Evolutionary conservation across 2,113 vertebrate genomes (phyloP).

Genomic region (Stegastes partitus): DNA sequence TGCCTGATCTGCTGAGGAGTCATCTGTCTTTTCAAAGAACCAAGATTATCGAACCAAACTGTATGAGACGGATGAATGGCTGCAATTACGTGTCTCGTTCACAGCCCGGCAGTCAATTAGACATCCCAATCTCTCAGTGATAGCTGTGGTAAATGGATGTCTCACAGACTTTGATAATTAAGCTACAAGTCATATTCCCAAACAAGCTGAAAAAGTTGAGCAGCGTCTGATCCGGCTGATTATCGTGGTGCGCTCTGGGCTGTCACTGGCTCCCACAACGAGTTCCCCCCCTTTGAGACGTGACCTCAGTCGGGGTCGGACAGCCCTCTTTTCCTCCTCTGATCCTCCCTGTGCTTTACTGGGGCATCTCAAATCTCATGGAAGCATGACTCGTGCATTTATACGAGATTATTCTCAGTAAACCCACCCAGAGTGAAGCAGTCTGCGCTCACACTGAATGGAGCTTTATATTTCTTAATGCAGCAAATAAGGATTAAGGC

Average conservation of each 20-base stretch:
- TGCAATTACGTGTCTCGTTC: conserved; percentile 64
- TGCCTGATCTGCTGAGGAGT: conserved; percentile 43
- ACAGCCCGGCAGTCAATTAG: conserved; percentile 67
- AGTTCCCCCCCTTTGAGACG: conserved; percentile 56
- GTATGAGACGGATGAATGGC: conserved; percentile 71
- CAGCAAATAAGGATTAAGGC: conserved; percentile 75
- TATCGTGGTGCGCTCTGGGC: conserved; percentile 44
- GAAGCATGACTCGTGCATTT: conserved; percentile 69
- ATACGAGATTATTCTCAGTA: conserved; percentile 70
- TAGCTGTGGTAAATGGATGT: conserved; percentile 71
- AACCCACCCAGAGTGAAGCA: conserved; percentile 66
- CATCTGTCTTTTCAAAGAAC: conserved; percentile 41
- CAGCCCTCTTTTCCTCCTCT: conserved; percentile 44
- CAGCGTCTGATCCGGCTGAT: conserved; percentile 67
- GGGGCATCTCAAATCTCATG: conserved; percentile 69
- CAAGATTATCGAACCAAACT: conserved; percentile 59
- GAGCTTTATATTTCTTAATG: conserved; percentile 75
- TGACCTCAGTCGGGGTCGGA: conserved; percentile 67
- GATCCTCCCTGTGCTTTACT: conserved; percentile 63
- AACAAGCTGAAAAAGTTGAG: conserved; percentile 51
- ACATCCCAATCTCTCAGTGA: conserved; percentile 61
- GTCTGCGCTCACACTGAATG: conserved; percentile 65
- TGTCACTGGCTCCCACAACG: conserved; percentile 47
- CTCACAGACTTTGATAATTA: conserved; percentile 70
- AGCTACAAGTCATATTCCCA: conserved; percentile 43